These are phyloP conservation scores for Hyperoplus immaculatus DNA, from an alignment of 2,797 vertebrate genomes.

Conservation along the genomic window DNA sequence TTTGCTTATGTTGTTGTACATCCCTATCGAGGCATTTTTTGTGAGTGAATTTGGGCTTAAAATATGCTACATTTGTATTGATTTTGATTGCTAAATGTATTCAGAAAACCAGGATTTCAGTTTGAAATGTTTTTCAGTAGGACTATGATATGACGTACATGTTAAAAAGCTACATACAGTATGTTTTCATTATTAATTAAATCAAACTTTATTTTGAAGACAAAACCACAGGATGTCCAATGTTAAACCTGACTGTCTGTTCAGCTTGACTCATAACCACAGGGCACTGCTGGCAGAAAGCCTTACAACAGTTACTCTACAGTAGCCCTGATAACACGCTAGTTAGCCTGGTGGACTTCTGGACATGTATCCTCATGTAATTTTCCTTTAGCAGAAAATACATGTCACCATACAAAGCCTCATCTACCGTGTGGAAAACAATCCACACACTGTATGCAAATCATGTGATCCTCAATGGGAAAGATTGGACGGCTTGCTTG, in stretches of 20 bases:
- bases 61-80: too few species aligned
- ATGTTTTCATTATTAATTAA: not conserved
- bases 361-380: not conserved
- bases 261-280: not conserved
- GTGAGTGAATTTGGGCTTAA: too few species aligned
- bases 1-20: too few species aligned
- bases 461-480: conserved; percentile 1
- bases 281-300: not conserved
- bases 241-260: not conserved
- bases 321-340: not conserved
- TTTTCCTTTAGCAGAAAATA: not conserved
- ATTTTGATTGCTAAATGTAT: not conserved
- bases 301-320: not conserved
- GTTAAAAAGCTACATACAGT: not conserved
- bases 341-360: not conserved
- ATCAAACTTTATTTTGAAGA: conserved; percentile 53
- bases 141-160: not conserved
- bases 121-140: not conserved
- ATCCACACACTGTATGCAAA: not conserved
- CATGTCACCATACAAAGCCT: not conserved
- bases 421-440: conserved; percentile 1
- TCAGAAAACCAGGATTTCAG: not conserved
- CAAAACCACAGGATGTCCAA: not conserved
- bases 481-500: conserved; percentile 47
- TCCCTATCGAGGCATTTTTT: too few species aligned